Evolutionary conservation across 2,113 vertebrate species (phyloP), one percentile per base, ranked within the genome.

Genomic region (Trichomycterus rosablanca): DNA sequence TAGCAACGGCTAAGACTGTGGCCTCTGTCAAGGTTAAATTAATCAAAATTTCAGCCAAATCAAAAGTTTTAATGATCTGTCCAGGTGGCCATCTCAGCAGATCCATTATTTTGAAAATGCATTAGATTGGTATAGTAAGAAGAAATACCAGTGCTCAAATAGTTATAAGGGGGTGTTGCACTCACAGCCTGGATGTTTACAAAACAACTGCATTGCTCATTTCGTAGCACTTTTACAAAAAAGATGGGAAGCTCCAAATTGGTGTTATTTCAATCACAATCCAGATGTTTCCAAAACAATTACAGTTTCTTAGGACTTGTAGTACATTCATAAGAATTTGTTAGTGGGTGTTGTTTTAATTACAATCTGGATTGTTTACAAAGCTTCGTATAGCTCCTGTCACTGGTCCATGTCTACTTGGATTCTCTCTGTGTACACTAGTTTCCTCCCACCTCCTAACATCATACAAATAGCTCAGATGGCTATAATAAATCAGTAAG

Each of bases 21-120:
- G 73, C 26, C 80, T 81, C 68, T 74, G 74, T 70, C 84, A 88
- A 88, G 85, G 86, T 88, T 78, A 87, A 83, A 85, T 43, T 64
- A 63, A 20, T 48, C 22, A 43, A 55, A 57, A 65, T 56, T 48
- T 42, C 39, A 1, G 46, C 67, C 66, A 50, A 45, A 73, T 10
- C 5, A 9, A 45, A 8, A 4, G 20, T 30, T 42, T 11, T 1
- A 63, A 24, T 11, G 40, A 24, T 7, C 14, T 22, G 11, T 19
- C 15, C 6, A 3, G 3, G 23, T n/a, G n/a, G n/a, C 8, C 2
- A 1, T 64, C 6, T 45, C 14, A 7, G 12, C 2, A 35, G 60
- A 14, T 45, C 11, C 11, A 20, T 28, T 5, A n/a, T 64, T 24
- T 19, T 23, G 14, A 35, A 11, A 18, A 10, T 59, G 30, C 19